Evolutionary conservation across 2,888 invertebrate species (phyloP).

Genomic region (Drosophila birchii): DNA sequence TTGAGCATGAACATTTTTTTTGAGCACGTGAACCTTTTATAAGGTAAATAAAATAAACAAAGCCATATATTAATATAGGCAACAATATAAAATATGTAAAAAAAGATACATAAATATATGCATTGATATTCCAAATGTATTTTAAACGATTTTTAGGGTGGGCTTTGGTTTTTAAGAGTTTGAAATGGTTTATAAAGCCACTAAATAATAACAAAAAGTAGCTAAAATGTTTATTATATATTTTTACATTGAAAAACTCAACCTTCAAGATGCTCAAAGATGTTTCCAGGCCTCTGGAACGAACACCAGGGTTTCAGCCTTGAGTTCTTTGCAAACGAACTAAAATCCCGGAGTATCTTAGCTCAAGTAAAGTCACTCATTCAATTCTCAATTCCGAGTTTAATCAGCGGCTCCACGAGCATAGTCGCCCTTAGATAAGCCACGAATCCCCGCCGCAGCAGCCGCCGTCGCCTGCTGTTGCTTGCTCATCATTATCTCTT

Average conservation of each 20-base stretch:
- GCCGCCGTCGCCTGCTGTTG: slow-evolving; percentile 10
- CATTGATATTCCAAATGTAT: slow-evolving; percentile 2
- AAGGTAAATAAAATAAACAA: neutral
- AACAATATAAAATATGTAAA: slow-evolving; percentile 10
- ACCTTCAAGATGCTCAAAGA: neutral
- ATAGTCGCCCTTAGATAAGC: slow-evolving; percentile 46
- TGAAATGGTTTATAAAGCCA: no score
- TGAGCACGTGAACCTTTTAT: slow-evolving; percentile 19
- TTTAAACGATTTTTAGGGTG: neutral
- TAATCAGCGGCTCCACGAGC: slow-evolving; percentile 43
- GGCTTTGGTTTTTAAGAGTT: no score
- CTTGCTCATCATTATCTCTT: slow-evolving; percentile 73
- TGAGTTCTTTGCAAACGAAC: neutral
- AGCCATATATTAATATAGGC: slow-evolving; percentile 31
- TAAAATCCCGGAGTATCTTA: neutral
- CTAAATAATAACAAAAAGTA: no score
- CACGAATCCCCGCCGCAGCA: slow-evolving; percentile 16
- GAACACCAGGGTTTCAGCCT: neutral
- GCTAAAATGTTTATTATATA: neutral
- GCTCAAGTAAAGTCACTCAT: slow-evolving; percentile 29
- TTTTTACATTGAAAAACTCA: neutral
- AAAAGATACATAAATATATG: slow-evolving; percentile 12
- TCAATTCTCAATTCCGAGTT: slow-evolving; percentile 52
- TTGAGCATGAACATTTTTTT: slow-evolving; percentile 57
- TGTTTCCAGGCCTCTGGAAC: neutral